Base-by-base conservation (phyloP, 2,888 invertebrate species). In the Agrenia bidenticulata region DNA sequence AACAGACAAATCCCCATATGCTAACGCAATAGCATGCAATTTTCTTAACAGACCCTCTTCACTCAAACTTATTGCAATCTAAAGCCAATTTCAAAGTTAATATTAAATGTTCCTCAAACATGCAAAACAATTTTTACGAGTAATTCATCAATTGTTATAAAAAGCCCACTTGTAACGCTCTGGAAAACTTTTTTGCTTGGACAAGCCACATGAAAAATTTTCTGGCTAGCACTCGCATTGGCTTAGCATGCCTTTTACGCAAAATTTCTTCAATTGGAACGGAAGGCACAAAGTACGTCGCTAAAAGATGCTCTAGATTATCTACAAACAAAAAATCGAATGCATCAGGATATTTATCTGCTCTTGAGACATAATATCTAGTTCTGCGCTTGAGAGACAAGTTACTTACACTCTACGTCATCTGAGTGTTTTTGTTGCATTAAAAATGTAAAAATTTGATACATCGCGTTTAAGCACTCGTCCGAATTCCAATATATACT, bases 161-260 rank as follows among this genome's bases (percentile, higher is more conserved):
- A 32, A 32, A 32, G 4, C 54, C n/a, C 63, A 71, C 72, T 60
- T 74, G 74, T 37, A 74, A 56, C 1, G 74, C 74, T 49, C 74
- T 51, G 2, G 68, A 64, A 53, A 61, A 71, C 37, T 73, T 74
- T 37, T 50, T 50, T 1, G 61, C 54, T 54, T 58, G 61, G 1
- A 72, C 9, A 9, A 74, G 60, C 74, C 74, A 74, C 73, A 72
- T 74, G 27, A 74, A 74, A 58, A 73, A 74, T 39, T 68, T 58
- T 49, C 73, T 50, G 0, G 74, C 74, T 11, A 74, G 57, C 41
- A 72, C 65, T 37, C 74, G 41, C 72, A 74, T 71, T 1, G 74
- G 69, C 61, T 72, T 73, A 1, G 63, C 61, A 64, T 74, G 74
- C 23, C 65, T 66, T 45, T 66, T 61, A 11, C 73, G 58, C 1